phyloP scores from a whole-genome alignment of 2,113 vertebrate species.

The Sakesphorus luctuosus region DNA sequence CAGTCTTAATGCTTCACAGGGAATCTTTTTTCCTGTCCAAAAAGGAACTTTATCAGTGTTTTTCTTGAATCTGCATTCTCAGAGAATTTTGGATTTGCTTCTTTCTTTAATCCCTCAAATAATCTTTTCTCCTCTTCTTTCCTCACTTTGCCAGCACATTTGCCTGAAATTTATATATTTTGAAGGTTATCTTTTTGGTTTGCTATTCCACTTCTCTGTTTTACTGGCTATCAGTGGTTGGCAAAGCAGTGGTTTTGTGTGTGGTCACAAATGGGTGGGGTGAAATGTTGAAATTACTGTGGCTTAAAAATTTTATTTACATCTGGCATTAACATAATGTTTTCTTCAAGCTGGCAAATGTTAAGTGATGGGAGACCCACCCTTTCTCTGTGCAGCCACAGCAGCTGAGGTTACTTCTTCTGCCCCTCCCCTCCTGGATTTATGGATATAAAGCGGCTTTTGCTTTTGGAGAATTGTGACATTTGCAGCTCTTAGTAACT shows the following conservation, averaged over 20 bases:
- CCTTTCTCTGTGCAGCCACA: neutral
- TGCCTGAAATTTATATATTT: neutral
- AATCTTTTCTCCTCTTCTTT: constrained; percentile 2
- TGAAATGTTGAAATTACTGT: neutral
- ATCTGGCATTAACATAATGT: constrained; percentile 16
- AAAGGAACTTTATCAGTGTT: constrained; percentile 42
- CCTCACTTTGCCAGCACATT: neutral
- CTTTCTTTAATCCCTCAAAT: constrained; percentile 35
- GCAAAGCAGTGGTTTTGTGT: neutral
- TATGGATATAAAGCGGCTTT: neutral
- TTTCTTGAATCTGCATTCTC: constrained; percentile 35
- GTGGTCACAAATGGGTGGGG: neutral
- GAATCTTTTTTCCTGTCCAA: constrained; percentile 15
- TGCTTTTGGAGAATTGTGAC: neutral
- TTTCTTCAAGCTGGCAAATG: constrained; percentile 27
- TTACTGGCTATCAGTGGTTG: neutral
- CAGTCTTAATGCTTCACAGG: constrained; percentile 3
- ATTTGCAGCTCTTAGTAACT: neutral
- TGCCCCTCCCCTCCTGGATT: neutral
- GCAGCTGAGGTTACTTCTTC: neutral
- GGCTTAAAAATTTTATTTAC: constrained; percentile 4
- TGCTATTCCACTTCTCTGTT: neutral
- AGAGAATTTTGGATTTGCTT: neutral
- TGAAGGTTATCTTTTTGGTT: neutral
- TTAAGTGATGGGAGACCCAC: neutral